phyloP scores from a whole-genome alignment of 2,113 vertebrate genomes.

The Apteryx mantelli region DNA sequence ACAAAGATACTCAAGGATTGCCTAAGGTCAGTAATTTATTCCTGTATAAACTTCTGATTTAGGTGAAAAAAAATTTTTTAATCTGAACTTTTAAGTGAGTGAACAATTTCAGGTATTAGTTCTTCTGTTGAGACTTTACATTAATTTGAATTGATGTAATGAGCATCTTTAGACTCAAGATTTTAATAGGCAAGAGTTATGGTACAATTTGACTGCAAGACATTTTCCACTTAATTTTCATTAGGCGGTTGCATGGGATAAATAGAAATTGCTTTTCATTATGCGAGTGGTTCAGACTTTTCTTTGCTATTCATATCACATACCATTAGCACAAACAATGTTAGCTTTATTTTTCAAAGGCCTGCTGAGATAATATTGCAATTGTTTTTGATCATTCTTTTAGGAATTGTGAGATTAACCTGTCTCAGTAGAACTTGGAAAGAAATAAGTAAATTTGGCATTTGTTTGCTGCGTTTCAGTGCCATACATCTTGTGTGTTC shows the following conservation, averaged over 20 bases:
- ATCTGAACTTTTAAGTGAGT: background rate
- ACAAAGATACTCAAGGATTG: conserved; percentile 68
- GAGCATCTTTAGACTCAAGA: background rate
- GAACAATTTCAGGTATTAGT: background rate
- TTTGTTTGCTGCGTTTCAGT: background rate
- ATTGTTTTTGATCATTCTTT: conserved; percentile 55
- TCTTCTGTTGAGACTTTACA: background rate
- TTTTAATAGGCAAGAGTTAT: conserved; percentile 12
- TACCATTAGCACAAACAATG: background rate
- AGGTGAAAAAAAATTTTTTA: background rate
- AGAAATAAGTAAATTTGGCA: conserved; percentile 43
- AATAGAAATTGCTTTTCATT: conserved; percentile 59
- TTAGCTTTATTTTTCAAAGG: conserved; percentile 57
- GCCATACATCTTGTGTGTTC: background rate
- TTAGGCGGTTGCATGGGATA: background rate
- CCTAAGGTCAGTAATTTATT: conserved; percentile 80
- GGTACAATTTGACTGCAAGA: conserved; percentile 26
- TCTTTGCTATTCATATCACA: background rate
- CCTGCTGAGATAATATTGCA: background rate
- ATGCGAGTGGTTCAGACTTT: conserved; percentile 20
- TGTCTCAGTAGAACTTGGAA: background rate
- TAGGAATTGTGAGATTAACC: conserved; percentile 39
- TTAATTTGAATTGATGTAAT: background rate
- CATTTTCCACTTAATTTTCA: background rate
- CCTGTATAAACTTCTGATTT: background rate